Base-by-base conservation (phyloP, 1,140 invertebrate species). In the Macrotrachela quadricornifera region DNA sequence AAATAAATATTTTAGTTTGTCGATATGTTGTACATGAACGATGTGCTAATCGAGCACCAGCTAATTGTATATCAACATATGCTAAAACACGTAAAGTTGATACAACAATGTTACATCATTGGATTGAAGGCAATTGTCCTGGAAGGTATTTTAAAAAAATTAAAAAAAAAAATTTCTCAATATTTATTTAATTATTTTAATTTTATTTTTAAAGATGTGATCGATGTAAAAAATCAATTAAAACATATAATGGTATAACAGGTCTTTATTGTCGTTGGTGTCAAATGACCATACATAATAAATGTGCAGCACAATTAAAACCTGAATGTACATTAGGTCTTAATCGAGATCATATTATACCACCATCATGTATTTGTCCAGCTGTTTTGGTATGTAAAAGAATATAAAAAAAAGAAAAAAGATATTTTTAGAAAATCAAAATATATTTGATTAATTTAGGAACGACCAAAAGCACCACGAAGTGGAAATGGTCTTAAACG, bases 21-120 rank as follows among this genome's bases (percentile, higher is more conserved):
- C 92, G 94, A 71, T 95, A 91, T 69, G 94, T 88, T 10, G 88
- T 92, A 1, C 90, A 95, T 65, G 88, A 94, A 67, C 75, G 88
- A 13, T 95, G 90, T 71, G 88, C 92, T 14, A 83, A 87, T 64
- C 74, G 85, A 61, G 88, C 88, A 0, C 85, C 85, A 9, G 81
- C 85, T 0, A 86, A 82, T 6, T 95, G 90, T 67, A 92, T 94
- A 62, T 82, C 82, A 17, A 95, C 90, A 0, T 94, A 94, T 62
- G 81, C 85, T 43, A 88, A 91, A 69, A 85, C 85, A 46, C 80
- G 84, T 63, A 79, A 85, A 64, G 15, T 79, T 80, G 10, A 65
- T 67, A 47, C 68, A 68, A 59, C 70, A 71, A 62, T 61, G 61
- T 57, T 16, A 21, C 90, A 95, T 66, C 87, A 92, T 62, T 95